phyloP scores from a whole-genome alignment of 2,797 vertebrate species.

The Muraenolepis orangiensis region DNA sequence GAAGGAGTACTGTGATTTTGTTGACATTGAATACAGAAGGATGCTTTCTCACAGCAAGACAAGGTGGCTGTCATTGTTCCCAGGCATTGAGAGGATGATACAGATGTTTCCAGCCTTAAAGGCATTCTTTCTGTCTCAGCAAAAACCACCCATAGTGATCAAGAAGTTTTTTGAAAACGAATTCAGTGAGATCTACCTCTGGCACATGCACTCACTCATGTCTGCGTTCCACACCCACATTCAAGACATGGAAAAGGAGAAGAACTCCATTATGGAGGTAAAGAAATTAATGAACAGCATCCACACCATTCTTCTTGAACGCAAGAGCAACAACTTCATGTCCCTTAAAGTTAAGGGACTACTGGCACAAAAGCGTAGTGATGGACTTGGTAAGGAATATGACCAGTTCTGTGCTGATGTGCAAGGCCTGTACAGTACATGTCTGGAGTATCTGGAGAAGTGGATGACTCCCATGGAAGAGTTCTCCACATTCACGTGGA shows the following conservation, averaged over 20 bases:
- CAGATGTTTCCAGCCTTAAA: slow-evolving; percentile 44
- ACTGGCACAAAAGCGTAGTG: slow-evolving; percentile 24
- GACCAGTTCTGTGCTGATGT: slow-evolving; percentile 37
- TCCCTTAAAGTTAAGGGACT: slow-evolving; percentile 7
- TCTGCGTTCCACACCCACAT: too few relatives aligned
- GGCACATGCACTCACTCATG: too few relatives aligned
- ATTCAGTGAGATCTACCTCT: too few relatives aligned
- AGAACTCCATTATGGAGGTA: slow-evolving; percentile 32
- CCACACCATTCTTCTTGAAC: slow-evolving; percentile 30
- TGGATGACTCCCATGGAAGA: slow-evolving; percentile 47
- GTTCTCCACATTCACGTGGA: slow-evolving; percentile 36
- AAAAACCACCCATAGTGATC: slow-evolving; percentile 16
- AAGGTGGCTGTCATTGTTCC: background rate
- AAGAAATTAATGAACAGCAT: slow-evolving; percentile 11
- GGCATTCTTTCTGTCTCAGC: slow-evolving; percentile 31
- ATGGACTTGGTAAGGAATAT: slow-evolving; percentile 26
- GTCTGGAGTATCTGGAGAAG: slow-evolving; percentile 38
- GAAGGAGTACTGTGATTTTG: too few relatives aligned
- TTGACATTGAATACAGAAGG: too few relatives aligned
- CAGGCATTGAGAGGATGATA: slow-evolving; percentile 28
- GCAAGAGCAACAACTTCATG: slow-evolving; percentile 29
- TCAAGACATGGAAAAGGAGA: slow-evolving; percentile 27
- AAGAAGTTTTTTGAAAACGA: slow-evolving; percentile 20
- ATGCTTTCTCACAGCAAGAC: too few relatives aligned
- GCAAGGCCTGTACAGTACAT: slow-evolving; percentile 36